Evolutionary conservation across 2,888 invertebrate genomes (phyloP).

Genomic region (Periphyllus acericola): DNA sequence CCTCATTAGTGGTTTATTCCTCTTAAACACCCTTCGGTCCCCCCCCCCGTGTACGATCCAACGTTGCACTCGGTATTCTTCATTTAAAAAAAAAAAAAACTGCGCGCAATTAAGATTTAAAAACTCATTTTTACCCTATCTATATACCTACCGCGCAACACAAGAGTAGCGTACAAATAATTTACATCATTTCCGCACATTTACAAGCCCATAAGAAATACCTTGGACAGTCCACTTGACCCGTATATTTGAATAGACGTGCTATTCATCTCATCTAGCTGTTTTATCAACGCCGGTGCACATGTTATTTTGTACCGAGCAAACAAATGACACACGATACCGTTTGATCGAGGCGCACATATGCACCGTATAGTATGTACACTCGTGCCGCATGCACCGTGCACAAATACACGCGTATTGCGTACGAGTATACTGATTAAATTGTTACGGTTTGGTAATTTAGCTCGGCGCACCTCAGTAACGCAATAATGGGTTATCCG

Average conservation of each 20-base stretch:
- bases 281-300: not conserved
- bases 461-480: not conserved
- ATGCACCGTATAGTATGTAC: too few relatives aligned
- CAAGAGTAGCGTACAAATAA: not conserved
- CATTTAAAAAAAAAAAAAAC: not conserved
- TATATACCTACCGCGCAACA: not conserved
- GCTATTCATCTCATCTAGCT: not conserved
- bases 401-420: not conserved
- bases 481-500: not conserved
- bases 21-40: not conserved
- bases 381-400: too few relatives aligned
- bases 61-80: not conserved
- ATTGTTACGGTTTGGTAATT: conserved; percentile 48
- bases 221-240: conserved; percentile 25
- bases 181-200: not conserved
- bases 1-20: conserved; percentile 47
- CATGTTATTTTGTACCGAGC: conserved; percentile 8
- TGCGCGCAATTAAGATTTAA: conserved; percentile 6
- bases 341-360: conserved; percentile 3
- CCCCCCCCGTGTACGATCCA: not conserved
- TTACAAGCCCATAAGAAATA: not conserved
- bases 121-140: not conserved
- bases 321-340: conserved; percentile 9
- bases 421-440: not conserved
- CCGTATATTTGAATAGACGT: not conserved